A percentile compares a stretch with the other conserved stretches of the same genome.
Conservation (phyloP, 1,140 invertebrate species). For the Heliconius melpomene region DNA sequence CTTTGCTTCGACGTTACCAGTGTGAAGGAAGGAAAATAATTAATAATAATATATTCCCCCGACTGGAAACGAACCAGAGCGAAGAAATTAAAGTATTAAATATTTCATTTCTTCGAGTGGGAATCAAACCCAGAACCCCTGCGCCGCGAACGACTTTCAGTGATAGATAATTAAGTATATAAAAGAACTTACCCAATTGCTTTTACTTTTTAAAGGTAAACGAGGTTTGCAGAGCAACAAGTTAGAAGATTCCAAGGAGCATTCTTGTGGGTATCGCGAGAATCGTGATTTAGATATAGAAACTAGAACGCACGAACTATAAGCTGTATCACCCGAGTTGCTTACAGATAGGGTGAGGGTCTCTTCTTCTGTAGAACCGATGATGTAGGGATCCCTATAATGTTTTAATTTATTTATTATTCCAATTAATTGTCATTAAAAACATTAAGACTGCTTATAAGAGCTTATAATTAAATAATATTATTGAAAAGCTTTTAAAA, state of each 20-base stretch:
- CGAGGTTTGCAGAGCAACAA: slow-evolving; percentile 24
- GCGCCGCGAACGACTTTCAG: rapidly evolving
- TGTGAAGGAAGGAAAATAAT: background rate
- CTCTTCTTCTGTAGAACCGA: slow-evolving; percentile 32
- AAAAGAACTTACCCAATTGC: slow-evolving; percentile 19
- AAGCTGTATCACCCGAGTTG: slow-evolving; percentile 48
- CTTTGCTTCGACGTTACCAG: too few relatives aligned
- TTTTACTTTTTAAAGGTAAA: background rate
- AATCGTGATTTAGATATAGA: slow-evolving; percentile 5
- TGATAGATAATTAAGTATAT: too few relatives aligned
- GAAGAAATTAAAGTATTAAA: too few relatives aligned
- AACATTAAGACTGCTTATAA: too few relatives aligned
- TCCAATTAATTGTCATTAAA: background rate
- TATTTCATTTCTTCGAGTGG: too few relatives aligned
- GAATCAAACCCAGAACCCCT: too few relatives aligned
- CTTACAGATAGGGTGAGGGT: slow-evolving; percentile 25
- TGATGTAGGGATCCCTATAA: slow-evolving; percentile 29
- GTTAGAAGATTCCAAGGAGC: background rate
- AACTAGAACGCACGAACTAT: slow-evolving; percentile 39
- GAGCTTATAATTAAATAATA: too few relatives aligned
- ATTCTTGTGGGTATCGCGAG: background rate
- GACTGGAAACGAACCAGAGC: too few relatives aligned
- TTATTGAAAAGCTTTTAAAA: too few relatives aligned
- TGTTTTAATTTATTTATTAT: background rate
- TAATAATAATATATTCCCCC: background rate